Conservation (phyloP, 1,140 invertebrate species). For the Stegodyphus mimosarum region DNA sequence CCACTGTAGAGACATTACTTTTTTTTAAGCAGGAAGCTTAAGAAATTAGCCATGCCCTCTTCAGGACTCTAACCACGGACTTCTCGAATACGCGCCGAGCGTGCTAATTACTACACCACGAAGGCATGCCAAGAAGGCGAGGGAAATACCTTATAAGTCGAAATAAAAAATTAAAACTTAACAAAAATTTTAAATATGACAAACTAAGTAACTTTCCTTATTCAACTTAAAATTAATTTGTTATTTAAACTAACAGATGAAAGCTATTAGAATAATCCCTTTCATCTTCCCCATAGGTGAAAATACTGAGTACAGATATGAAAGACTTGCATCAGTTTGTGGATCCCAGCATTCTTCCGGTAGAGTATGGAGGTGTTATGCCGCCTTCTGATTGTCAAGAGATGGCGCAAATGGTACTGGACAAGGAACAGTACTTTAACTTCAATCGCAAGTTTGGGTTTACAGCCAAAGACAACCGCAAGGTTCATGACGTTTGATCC, state of each 20-base stretch:
- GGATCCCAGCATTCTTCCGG: constrained; percentile 29
- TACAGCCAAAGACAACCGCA: neutral
- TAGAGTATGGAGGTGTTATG: constrained; percentile 4
- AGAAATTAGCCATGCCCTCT: too few species aligned
- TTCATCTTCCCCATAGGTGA: constrained; percentile 14
- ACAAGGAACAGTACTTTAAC: constrained; percentile 30
- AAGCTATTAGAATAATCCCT: neutral
- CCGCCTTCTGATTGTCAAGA: neutral
- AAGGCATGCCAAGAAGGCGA: too few species aligned
- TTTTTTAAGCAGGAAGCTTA: too few species aligned
- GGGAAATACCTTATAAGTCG: too few species aligned
- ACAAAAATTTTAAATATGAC: too few species aligned
- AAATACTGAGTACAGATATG: constrained; percentile 21
- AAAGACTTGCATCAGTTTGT: constrained; percentile 23
- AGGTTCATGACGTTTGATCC: neutral
- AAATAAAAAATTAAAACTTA: too few species aligned
- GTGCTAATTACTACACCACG: too few species aligned
- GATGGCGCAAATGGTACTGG: constrained; percentile 1
- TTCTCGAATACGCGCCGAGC: too few species aligned
- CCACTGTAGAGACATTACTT: too few species aligned
- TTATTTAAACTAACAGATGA: neutral
- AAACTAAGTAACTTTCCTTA: too few species aligned
- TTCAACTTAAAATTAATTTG: neutral
- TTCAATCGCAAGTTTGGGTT: constrained; percentile 49
- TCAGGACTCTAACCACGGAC: too few species aligned